Evolutionary conservation across 2,888 invertebrate genomes (phyloP), one percentile per base, ranked within the genome.

Genomic region (Hybos culiciformis): DNA sequence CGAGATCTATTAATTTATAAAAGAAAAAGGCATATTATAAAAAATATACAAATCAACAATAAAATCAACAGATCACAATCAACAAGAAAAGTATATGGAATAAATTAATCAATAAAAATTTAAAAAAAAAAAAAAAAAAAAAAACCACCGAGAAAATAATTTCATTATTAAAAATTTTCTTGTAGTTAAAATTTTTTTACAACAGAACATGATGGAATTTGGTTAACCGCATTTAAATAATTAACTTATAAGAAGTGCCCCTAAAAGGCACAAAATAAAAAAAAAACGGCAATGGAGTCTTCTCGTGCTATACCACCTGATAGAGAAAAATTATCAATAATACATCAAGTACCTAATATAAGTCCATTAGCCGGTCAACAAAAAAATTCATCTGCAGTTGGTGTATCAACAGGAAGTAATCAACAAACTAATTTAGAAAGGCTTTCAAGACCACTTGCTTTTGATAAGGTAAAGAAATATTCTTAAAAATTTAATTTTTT

Each of bases 381-480:
- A 42, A n/a, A n/a, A n/a, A 51, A 54, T 36, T 54, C 55, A 41
- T 52, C 53, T 46, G 48, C 53, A n/a, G 50, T 51, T 36, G 50
- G 51, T 18, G 51, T 54, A 42, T 52, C 55, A 39, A 44, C 53
- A 51, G 42, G 47, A 51, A 46, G 56, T 47, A 39, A 46, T 4
- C 55, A 51, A 24, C 62, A 60, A 46, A 61, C 60, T 51, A 54
- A 61, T 37, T 57, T 66, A 48, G 66, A 66, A 45, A 61, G 61
- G 51, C 53, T 66, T n/a, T 66, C 66, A 24, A 56, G 80, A 70
- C 80, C 80, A 59, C 71, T 76, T 68, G 78, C 78, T 65, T 80
- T 80, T 70, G 80, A 80, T 70, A 80, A 80, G 78, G 80, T 80
- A 61, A 64, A 63, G 51, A 42, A 24, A 19, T 11, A n/a, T 21